These are phyloP conservation scores for Eulemur mongoz DNA, from an alignment of 2,797 vertebrate genomes.

Conservation along the genomic window DNA sequence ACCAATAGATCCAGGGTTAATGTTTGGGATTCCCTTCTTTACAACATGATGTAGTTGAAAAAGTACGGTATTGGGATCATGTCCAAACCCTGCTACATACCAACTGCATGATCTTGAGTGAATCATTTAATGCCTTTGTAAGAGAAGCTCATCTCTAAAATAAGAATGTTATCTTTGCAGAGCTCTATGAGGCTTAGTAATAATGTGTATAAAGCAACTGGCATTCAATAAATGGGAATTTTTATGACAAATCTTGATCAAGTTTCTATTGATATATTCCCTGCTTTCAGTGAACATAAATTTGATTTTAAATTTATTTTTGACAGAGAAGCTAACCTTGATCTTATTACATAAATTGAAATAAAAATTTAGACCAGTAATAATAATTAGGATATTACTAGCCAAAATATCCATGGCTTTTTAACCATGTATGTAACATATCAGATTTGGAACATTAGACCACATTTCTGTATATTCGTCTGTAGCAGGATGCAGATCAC, in stretches of 20 bases:
- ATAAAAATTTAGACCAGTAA: neutral
- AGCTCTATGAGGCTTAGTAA: neutral
- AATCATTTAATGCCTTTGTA: constrained; percentile 26
- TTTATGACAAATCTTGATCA: neutral
- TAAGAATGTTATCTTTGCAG: neutral
- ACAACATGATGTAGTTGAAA: neutral
- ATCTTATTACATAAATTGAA: constrained; percentile 40
- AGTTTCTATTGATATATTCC: neutral
- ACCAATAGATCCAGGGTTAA: neutral
- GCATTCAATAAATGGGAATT: neutral
- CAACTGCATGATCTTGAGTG: neutral
- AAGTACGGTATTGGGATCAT: neutral
- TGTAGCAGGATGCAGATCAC: neutral
- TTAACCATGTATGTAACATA: neutral
- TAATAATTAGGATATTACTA: neutral
- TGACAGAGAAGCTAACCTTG: neutral
- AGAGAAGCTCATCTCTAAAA: constrained; percentile 47
- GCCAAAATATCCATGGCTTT: neutral
- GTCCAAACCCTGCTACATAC: neutral
- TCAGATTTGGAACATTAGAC: neutral
- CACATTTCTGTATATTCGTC: neutral
- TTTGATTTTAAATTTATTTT: constrained; percentile 49
- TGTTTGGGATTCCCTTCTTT: neutral
- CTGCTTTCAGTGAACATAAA: constrained; percentile 28
- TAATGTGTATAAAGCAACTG: neutral